Evolutionary conservation across 2,797 vertebrate genomes (phyloP), one percentile per base, ranked within the genome.

Genomic region (Malurus splendens): DNA sequence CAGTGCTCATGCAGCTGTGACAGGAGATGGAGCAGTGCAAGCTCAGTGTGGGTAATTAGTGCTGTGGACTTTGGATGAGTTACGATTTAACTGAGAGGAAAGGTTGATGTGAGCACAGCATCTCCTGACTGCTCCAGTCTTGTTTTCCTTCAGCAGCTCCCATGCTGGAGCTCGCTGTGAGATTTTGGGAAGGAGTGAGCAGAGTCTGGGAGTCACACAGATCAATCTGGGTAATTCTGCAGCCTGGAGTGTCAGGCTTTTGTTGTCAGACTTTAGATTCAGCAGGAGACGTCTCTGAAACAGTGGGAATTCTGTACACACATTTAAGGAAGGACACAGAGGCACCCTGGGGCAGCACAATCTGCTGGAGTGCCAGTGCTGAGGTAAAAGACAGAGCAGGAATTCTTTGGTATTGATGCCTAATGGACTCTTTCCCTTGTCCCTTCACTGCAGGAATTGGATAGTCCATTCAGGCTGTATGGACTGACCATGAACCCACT

Each of bases 401-500:
- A 45, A 39, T 20, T 33, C 59, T 60, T 9, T 73, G 56, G 6
- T 17, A 0, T 0, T 23, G 76, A 15, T 41, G 12, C 6, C 20
- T 84, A 5, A 86, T 4, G 28, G 41, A 18, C 2, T 25, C 18
- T 24, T 44, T 55, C 33, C 18, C 47, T n/a, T 42, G 55, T 67
- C 10, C 61, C 77, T 78, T 56, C 76, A 2, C 64, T 71, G 12
- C 96, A 99, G 99, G 99, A 99, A 90, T 72, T 99, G 89, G 99
- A 99, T 81, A 98, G 98, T 62, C 99, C 99, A 0, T 99, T 99
- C 95, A 97, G 99, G 94, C 97, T 99, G 28, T 98, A 99, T 18
- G 99, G 99, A 22, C 97, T 99, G 93, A 99, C 99, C 5, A 98
- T 99, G 96, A 99, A 99, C 91, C 99, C 99, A 11, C 94, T 99